Base-by-base conservation (phyloP, 1,140 invertebrate genomes). In the Apis dorsata region DNA sequence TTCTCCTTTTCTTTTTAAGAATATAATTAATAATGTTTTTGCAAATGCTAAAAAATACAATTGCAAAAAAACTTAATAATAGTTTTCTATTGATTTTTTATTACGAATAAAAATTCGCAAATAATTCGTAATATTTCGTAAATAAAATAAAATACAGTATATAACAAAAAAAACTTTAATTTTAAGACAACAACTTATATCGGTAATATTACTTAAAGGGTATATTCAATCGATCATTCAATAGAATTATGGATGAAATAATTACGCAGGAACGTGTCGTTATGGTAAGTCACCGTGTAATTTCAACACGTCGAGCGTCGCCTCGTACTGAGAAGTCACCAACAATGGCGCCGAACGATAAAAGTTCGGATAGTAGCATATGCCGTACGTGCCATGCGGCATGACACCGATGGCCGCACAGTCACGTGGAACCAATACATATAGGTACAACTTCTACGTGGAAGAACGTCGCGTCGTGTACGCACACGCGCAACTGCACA, bases 341-440 rank as follows among this genome's bases (percentile, higher is more conserved):
- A 62, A 73, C 84, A 77, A 81, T 84, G 74, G 62, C 74, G 71
- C 44, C 44, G 71, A 51, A 74, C 68, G 85, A 86, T 86, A 87
- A 84, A 87, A 81, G 68, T 79, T 85, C 57, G 57, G 57, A 81
- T 51, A 83, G 62, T 57, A 88, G 59, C 60, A 72, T 28, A 53
- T 69, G 83, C 72, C 72, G 66, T 91, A 91, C 90, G 91, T 90
- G 91, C 86, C 84, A 87, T 74, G 86, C 86, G 83, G 85, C 71
- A 71, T 80, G 79, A 72, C 88, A 87, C 69, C 88, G 87, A 92
- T 92, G 91, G 91, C 91, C 87, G 90, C 84, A 66, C 72, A 86
- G 86, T 91, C 88, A 91, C 90, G 87, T 88, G 90, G 81, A 81
- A 55, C 19, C 75, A n/a, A 88, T 71, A 81, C 34, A 44, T 44